Evolutionary conservation across 1,140 invertebrate genomes (phyloP).

Genomic region (Leucophenga varia): DNA sequence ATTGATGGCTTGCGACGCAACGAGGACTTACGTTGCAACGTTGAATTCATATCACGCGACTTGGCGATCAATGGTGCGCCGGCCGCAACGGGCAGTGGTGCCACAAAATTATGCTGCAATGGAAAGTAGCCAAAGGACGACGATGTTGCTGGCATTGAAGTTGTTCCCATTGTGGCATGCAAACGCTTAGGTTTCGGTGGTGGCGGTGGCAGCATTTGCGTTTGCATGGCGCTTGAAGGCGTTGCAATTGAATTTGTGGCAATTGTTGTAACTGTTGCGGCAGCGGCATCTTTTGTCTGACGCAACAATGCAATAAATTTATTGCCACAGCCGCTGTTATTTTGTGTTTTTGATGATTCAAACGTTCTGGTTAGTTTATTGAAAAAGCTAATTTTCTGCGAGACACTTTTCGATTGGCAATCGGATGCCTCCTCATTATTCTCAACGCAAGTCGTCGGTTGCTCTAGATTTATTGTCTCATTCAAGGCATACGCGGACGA

Average conservation of each 20-base stretch:
- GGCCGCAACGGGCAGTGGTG: constrained; percentile 13
- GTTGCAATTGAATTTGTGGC: not conserved
- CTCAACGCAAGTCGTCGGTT: too few relatives aligned
- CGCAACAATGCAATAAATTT: constrained; percentile 42
- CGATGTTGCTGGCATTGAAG: not conserved
- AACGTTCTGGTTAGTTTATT: constrained; percentile 46
- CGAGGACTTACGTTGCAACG: constrained; percentile 32
- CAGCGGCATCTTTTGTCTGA: constrained; percentile 21
- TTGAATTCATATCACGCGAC: too few relatives aligned
- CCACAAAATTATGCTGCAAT: constrained; percentile 1
- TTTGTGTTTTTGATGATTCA: constrained; percentile 20
- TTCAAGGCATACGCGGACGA: too few relatives aligned
- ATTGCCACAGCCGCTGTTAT: constrained; percentile 18
- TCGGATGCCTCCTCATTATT: too few relatives aligned
- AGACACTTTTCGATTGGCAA: constrained; percentile 33
- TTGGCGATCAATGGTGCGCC: not conserved
- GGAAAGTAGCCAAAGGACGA: not conserved
- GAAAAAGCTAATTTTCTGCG: constrained; percentile 49
- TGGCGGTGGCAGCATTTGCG: constrained; percentile 13
- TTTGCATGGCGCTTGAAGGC: not conserved
- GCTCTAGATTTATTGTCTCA: too few relatives aligned
- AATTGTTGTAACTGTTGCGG: constrained; percentile 26
- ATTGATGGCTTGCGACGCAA: constrained; percentile 40
- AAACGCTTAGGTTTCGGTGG: constrained; percentile 44
- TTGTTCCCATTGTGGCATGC: constrained; percentile 4